phyloP scores from a whole-genome alignment of 2,888 invertebrate genomes.

The Apotomis capreana region DNA sequence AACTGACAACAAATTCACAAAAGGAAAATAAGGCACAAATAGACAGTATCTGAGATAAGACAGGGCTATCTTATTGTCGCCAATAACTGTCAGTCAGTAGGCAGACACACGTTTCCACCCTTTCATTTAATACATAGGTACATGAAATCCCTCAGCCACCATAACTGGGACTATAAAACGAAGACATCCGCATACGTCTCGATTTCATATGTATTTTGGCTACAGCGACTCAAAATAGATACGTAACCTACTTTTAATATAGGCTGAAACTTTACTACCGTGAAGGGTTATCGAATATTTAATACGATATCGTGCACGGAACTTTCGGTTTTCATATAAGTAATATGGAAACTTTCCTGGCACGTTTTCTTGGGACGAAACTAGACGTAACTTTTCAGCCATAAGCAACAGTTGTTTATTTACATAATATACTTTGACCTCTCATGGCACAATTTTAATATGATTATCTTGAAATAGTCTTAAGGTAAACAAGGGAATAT shows the following conservation, averaged over 20 bases:
- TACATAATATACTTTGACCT: neutral
- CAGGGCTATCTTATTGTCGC: slow-evolving; percentile 34
- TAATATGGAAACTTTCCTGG: slow-evolving; percentile 5
- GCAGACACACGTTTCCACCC: slow-evolving; percentile 22
- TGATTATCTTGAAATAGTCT: too few relatives aligned
- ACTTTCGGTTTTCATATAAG: slow-evolving; percentile 3
- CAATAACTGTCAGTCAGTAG: slow-evolving; percentile 37
- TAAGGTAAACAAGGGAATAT: too few relatives aligned
- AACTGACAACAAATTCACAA: slow-evolving; percentile 18
- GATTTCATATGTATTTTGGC: slow-evolving; percentile 12
- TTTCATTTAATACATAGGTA: slow-evolving; percentile 12
- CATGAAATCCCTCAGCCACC: slow-evolving; percentile 7
- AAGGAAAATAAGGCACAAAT: slow-evolving; percentile 18
- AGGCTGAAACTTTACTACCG: slow-evolving; percentile 6
- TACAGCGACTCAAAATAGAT: slow-evolving; percentile 10
- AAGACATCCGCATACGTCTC: neutral
- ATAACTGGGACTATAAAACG: slow-evolving; percentile 1
- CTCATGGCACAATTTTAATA: neutral
- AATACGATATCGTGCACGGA: slow-evolving; percentile 9
- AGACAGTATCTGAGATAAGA: slow-evolving; percentile 29
- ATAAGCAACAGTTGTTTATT: neutral
- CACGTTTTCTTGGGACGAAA: slow-evolving; percentile 10
- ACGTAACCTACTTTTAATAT: slow-evolving; percentile 29
- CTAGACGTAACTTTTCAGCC: neutral
- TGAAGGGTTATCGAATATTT: slow-evolving; percentile 16